Conservation (phyloP, 2,888 invertebrate genomes). For the Apomyelois bistriatella region DNA sequence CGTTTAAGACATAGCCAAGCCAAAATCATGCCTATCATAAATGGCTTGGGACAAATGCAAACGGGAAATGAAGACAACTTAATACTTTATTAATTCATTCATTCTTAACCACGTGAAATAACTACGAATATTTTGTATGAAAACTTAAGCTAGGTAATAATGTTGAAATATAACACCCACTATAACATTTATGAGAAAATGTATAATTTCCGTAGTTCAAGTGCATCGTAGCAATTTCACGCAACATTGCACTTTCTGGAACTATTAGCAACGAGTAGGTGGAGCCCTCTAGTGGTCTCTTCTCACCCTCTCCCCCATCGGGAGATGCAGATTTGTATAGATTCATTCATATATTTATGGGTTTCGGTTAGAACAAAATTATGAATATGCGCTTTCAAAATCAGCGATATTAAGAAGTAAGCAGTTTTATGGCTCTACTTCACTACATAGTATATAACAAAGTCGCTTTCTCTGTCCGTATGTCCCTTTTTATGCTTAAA, state of each 20-base stretch:
- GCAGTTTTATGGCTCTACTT: too few species aligned
- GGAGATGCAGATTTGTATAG: neutral
- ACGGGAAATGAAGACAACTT: too few species aligned
- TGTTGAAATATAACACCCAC: neutral
- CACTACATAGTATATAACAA: too few species aligned
- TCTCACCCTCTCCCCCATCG: neutral
- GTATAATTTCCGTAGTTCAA: slow-evolving; percentile 2
- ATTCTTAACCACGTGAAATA: too few species aligned
- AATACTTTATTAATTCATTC: too few species aligned
- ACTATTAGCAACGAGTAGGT: slow-evolving; percentile 5
- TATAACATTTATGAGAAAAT: neutral
- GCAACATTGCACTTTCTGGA: slow-evolving; percentile 7
- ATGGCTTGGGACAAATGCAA: too few species aligned
- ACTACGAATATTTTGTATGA: too few species aligned
- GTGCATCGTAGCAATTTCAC: slow-evolving; percentile 8
- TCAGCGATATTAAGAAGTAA: too few species aligned
- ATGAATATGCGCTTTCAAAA: neutral
- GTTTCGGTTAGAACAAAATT: neutral
- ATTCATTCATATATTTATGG: neutral
- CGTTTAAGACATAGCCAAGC: too few species aligned
- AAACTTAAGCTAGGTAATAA: neutral
- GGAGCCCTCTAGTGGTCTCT: neutral
- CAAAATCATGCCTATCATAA: too few species aligned
- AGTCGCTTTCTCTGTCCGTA: too few species aligned
- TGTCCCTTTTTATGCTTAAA: too few species aligned